Evolutionary conservation across 1,140 invertebrate species (phyloP).

Genomic region (Leptoteleia sp.): DNA sequence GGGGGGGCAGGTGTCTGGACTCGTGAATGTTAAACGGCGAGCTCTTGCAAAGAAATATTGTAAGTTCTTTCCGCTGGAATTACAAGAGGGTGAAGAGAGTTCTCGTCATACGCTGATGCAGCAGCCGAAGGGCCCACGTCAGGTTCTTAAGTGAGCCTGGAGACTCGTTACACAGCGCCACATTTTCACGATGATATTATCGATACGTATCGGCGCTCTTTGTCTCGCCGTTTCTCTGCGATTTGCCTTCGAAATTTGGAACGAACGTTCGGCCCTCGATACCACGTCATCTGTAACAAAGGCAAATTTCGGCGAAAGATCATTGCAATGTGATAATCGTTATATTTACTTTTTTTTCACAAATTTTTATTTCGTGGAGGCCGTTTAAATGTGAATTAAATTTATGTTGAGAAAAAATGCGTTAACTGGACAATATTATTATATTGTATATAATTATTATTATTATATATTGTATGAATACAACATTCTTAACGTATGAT

Average conservation of each 20-base stretch:
- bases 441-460: too few species aligned
- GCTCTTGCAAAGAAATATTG: conserved; percentile 36
- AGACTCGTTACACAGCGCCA: conserved; percentile 53
- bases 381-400: too few species aligned
- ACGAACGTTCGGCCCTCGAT: neutral
- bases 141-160: conserved; percentile 47
- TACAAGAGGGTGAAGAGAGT: conserved; percentile 50
- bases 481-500: too few species aligned
- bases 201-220: conserved; percentile 43
- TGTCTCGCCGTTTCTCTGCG: conserved; percentile 15
- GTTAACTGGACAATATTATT: too few species aligned
- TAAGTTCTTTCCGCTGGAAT: conserved; percentile 54
- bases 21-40: conserved; percentile 28
- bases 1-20: too few species aligned
- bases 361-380: too few species aligned
- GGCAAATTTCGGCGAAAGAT: neutral
- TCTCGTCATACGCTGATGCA: conserved; percentile 59
- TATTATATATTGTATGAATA: too few species aligned
- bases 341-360: too few species aligned
- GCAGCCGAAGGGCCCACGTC: conserved; percentile 45
- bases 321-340: too few species aligned
- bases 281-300: neutral
- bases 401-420: too few species aligned
- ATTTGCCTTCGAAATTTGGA: conserved; percentile 15
- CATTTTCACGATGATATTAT: conserved; percentile 54